Base-by-base conservation (phyloP, 2,888 invertebrate species). In the Pachycephus smyrnensis region DNA sequence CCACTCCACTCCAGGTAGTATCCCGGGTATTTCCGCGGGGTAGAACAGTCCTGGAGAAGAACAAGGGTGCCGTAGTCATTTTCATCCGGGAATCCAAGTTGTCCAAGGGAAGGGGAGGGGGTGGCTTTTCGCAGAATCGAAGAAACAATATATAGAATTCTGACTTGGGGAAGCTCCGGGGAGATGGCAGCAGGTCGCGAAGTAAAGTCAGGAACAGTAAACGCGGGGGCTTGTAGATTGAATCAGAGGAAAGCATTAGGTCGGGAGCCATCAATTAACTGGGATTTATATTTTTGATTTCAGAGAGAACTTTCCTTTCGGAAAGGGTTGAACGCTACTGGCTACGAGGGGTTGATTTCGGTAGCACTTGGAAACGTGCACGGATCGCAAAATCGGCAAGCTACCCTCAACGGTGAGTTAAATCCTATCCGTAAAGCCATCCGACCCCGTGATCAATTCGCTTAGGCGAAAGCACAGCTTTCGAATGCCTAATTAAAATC, bases 261-360 rank as follows among this genome's bases (percentile, higher is more conserved):
- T 9, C 55, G 55, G 55, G 23, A 23, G 55, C 55, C 23, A 55
- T 33, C 71, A 71, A 71, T 74, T 74, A 36, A 74, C n/a, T 74
- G 33, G 74, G 23, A 74, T 74, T 74, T 74, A 74, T 74, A 74
- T 74, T 74, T 74, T 74, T 74, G 35, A 74, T 74, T 74, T 74
- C 74, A 74, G 74, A n/a, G 40, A 55, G 55, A 23, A 55, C 6
- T 23, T 55, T 55, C 55, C 23, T 55, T 23, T 55, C 23, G 1
- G 55, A 9, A 55, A 55, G 55, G 55, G 55, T 55, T 55, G 3
- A 55, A 23, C 69, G 71, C 71, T 23, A 71, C n/a, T 32, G 71
- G 71, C 33, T 71, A 55, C 55, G 9, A 55, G 55, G 55, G 23
- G 23, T 55, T 55, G 23, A 71, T 31, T 71, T 71, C 12, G 31